Evolutionary conservation across 2,113 vertebrate genomes (phyloP).

Genomic region (Oostethus manadensis): DNA sequence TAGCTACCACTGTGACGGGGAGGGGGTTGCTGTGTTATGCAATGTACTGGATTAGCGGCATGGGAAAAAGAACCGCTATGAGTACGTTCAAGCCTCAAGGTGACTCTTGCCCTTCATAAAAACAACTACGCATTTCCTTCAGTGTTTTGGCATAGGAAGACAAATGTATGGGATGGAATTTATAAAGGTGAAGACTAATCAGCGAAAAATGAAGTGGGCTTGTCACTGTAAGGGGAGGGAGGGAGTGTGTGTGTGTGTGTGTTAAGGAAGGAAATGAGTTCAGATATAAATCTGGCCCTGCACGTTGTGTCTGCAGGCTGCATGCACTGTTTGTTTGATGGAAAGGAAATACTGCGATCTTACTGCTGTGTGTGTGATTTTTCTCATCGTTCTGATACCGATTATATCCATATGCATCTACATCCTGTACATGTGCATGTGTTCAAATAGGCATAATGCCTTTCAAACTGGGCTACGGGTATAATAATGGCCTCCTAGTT

Average conservation of each 20-base stretch:
- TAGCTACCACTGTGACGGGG: slow-evolving; percentile 6
- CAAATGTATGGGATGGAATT: not conserved
- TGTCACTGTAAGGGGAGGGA: slow-evolving; percentile 3
- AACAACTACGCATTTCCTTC: not conserved
- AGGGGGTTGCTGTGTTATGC: slow-evolving; percentile 41
- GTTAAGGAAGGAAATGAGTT: slow-evolving; percentile 29
- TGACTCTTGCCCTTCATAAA: slow-evolving; percentile 30
- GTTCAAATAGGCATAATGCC: slow-evolving; percentile 5
- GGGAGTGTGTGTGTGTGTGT: not conserved
- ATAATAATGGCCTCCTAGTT: slow-evolving; percentile 1
- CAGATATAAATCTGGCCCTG: slow-evolving; percentile 37
- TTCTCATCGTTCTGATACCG: not conserved
- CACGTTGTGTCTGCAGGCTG: slow-evolving; percentile 11
- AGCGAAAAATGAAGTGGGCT: slow-evolving; percentile 7
- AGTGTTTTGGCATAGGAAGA: slow-evolving; percentile 7
- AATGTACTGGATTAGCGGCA: slow-evolving; percentile 50
- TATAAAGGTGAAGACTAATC: slow-evolving; percentile 9
- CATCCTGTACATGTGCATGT: not conserved
- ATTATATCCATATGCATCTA: not conserved
- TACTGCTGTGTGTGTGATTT: not conserved
- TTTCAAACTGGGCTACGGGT: slow-evolving; percentile 15
- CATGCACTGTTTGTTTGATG: slow-evolving; percentile 5
- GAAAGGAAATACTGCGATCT: not conserved
- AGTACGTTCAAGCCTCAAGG: slow-evolving; percentile 37
- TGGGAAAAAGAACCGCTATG: slow-evolving; percentile 14